A percentile compares a stretch with the other conserved stretches of the same genome.
These are phyloP conservation scores for Crypturellus tataupa DNA, from an alignment of 2,797 vertebrate species.

Conservation along the genomic window DNA sequence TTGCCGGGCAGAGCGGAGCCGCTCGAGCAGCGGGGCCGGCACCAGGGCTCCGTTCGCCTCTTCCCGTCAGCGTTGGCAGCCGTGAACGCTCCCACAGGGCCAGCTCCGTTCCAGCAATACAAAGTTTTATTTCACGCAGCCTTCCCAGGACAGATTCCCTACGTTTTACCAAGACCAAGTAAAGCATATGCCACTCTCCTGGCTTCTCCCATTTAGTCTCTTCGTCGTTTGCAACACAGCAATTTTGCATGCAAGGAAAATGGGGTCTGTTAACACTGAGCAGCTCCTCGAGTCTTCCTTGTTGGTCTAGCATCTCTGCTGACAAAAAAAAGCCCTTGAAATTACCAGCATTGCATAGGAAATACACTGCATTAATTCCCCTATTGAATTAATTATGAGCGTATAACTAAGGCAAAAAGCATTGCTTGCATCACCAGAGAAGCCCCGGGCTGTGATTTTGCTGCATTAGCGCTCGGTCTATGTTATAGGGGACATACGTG, in stretches of 20 bases:
- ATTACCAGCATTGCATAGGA: background rate
- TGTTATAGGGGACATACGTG: too few relatives aligned
- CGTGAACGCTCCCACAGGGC: accelerated
- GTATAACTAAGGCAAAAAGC: constrained; percentile 15
- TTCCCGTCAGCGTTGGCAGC: background rate
- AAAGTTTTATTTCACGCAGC: background rate
- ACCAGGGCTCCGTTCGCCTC: background rate
- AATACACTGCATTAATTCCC: background rate
- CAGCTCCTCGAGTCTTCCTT: background rate
- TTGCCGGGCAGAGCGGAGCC: background rate
- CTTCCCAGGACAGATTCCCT: background rate
- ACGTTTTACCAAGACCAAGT: background rate
- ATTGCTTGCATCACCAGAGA: background rate
- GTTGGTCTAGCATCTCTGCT: background rate
- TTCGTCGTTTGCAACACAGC: accelerated
- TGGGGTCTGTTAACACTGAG: background rate
- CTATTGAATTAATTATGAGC: background rate
- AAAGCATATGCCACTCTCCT: background rate
- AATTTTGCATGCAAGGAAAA: accelerated
- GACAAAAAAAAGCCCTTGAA: background rate
- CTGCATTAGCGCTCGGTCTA: background rate
- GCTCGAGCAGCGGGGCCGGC: background rate
- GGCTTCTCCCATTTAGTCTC: background rate
- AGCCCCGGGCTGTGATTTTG: constrained; percentile 5
- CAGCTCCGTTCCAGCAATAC: accelerated